phyloP scores from a whole-genome alignment of 1,140 invertebrate species.

The Nasonia vitripennis region DNA sequence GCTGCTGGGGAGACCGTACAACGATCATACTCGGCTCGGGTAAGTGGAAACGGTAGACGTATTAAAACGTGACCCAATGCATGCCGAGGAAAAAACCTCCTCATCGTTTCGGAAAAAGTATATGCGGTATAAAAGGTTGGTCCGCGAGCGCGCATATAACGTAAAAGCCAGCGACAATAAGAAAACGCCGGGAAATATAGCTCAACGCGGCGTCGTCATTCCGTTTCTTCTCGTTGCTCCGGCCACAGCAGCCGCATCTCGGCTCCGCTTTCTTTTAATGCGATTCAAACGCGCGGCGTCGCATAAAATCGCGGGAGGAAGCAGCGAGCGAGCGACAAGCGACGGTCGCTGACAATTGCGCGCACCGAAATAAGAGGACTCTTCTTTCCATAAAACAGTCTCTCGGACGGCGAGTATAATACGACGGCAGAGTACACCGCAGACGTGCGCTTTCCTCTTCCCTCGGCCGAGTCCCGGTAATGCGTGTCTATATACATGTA shows the following conservation, averaged over 20 bases:
- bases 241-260: background rate
- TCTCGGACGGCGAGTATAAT: background rate
- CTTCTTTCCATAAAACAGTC: constrained; percentile 23
- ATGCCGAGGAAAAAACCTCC: no score
- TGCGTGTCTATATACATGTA: background rate
- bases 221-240: background rate
- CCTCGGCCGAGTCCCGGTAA: background rate
- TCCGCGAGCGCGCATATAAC: background rate
- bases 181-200: background rate
- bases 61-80: no score
- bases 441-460: background rate
- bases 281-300: background rate
- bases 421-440: background rate
- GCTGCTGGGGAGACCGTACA: no score
- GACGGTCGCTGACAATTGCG: background rate
- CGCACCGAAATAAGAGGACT: background rate
- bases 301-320: constrained; percentile 17
- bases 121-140: no score
- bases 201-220: background rate
- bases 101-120: no score
- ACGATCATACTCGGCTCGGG: no score
- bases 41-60: no score
- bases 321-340: background rate
- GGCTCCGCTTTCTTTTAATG: background rate
- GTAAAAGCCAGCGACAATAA: background rate